phyloP scores from a whole-genome alignment of 2,888 invertebrate genomes.

The Catocala nupta region DNA sequence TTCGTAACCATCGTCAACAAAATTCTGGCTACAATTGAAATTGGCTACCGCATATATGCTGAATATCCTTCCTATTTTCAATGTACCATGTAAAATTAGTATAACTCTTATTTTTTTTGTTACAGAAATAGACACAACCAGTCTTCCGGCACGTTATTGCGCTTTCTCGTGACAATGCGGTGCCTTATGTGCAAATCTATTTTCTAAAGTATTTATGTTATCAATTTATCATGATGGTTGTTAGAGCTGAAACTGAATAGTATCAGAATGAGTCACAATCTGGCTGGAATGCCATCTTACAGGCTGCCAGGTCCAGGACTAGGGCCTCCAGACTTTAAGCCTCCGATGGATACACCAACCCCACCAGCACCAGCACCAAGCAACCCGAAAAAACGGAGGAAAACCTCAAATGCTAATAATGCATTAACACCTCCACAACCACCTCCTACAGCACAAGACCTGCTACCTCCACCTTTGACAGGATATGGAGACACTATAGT shows the following conservation, averaged over 20 bases:
- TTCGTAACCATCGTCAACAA: slow-evolving; percentile 51
- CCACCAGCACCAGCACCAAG: slow-evolving; percentile 92
- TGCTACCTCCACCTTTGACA: slow-evolving; percentile 94
- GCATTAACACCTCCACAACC: slow-evolving; percentile 89
- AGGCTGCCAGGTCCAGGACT: slow-evolving; percentile 91
- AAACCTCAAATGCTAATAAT: slow-evolving; percentile 92
- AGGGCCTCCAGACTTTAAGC: slow-evolving; percentile 91
- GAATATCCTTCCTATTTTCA: not conserved
- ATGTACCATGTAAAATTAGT: slow-evolving; percentile 21
- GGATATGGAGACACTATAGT: slow-evolving; percentile 98
- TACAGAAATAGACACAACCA: slow-evolving; percentile 83
- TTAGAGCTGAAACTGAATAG: slow-evolving; percentile 74
- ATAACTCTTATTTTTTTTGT: slow-evolving; percentile 63
- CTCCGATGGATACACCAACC: slow-evolving; percentile 90
- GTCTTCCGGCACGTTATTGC: slow-evolving; percentile 78
- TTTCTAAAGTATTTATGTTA: slow-evolving; percentile 62
- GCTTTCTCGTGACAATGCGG: slow-evolving; percentile 79
- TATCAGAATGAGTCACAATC: slow-evolving; percentile 91
- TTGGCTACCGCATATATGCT: not conserved
- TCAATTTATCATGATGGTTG: slow-evolving; percentile 71
- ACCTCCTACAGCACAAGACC: slow-evolving; percentile 91
- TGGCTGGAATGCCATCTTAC: slow-evolving; percentile 93
- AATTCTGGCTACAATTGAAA: slow-evolving; percentile 35
- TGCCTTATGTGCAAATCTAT: slow-evolving; percentile 71
- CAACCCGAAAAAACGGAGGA: slow-evolving; percentile 95